Conservation (phyloP, 2,888 invertebrate species). For the Folsomia candida region DNA sequence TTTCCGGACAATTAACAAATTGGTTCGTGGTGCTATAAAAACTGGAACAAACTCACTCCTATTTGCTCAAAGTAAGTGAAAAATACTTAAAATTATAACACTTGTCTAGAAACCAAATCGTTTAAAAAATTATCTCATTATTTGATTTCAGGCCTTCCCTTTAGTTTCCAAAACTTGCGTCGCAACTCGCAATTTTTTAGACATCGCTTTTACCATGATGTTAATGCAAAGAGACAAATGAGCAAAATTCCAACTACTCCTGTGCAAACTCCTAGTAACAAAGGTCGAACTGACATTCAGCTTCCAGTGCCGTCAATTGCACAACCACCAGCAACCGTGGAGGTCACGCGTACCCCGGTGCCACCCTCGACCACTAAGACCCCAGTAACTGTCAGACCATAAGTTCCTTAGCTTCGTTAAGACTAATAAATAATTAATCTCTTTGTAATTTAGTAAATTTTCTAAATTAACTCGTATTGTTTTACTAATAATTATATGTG, state of each 20-base stretch:
- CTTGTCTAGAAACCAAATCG: background rate
- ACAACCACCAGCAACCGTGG: background rate
- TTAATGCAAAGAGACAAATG: background rate
- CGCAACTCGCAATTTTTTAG: background rate
- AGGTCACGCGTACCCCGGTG: background rate
- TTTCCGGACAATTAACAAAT: background rate
- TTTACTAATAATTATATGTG: too few relatives aligned
- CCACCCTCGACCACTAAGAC: background rate
- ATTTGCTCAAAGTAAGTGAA: background rate
- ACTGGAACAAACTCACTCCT: constrained; percentile 3
- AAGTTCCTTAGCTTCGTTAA: too few relatives aligned
- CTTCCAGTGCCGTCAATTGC: background rate
- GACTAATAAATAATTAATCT: too few relatives aligned
- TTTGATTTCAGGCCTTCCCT: background rate
- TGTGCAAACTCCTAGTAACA: too few relatives aligned
- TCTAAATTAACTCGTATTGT: too few relatives aligned
- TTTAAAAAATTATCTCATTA: background rate
- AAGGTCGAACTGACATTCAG: background rate
- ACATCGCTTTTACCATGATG: background rate
- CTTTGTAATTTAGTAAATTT: too few relatives aligned
- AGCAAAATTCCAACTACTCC: constrained; percentile 2
- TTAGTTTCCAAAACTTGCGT: background rate
- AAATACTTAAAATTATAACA: background rate
- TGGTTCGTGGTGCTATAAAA: background rate
- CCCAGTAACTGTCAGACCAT: background rate